Evolutionary conservation across 2,797 vertebrate genomes (phyloP), one percentile per base, ranked within the genome.

Genomic region (Cyprinodon diabolis): DNA sequence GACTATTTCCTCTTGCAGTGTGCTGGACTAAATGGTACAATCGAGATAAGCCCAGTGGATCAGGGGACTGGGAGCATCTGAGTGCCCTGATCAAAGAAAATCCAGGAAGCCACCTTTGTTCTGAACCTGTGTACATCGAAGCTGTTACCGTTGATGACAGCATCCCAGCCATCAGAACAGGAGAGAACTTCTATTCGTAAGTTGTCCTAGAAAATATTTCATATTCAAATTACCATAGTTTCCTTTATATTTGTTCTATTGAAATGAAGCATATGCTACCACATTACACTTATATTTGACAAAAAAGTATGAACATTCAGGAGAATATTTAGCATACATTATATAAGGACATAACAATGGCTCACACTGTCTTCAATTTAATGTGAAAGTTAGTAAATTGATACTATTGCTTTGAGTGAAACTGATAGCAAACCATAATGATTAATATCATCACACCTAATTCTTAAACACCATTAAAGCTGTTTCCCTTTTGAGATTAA

Each of bases 21-120:
- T 89, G 86, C 72, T 91, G 89, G 89, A 91, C 85, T 8, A 37
- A 35, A 0, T 90, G 85, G 83, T 90, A 40, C 6, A 49, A 90
- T 79, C 21, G 71, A 6, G 84, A 89, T 11, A 0, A 70, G 37
- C 81, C 86, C 52, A 17, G 11, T 60, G 79, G 68, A 40, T 62
- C 65, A 1, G 84, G 83, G 1, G 89, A 90, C 87, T 87, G 72
- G 77, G 83, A 92, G 71, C 0, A 0, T 56, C 17, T 87, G 40
- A 66, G 0, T 0, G 0, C 8, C 21, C 67, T 88, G 65, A 69
- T 17, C 13, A 0, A 0, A 0, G 2, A 74, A 25, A 25, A 86
- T 68, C 82, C 80, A 0, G 74, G 67, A 48, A 0, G 77, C 8
- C 87, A 10, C 9, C 37, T 91, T 21, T 90, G 84, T 45, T 30